Conservation (phyloP, 1,140 invertebrate species). For the Drusus annulatus region DNA sequence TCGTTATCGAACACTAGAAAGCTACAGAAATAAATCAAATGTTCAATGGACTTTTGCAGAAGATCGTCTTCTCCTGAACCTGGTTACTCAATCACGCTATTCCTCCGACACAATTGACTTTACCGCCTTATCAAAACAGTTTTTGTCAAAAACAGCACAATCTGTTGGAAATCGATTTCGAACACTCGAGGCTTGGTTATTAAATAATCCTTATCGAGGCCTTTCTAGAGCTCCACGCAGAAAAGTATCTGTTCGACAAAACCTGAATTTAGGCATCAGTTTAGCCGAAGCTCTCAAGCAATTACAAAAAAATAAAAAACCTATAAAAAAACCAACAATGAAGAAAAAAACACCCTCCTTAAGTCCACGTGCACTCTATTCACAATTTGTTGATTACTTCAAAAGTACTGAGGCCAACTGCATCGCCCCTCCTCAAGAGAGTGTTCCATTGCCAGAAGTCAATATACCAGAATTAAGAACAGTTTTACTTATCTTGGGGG, state of each 20-base stretch:
- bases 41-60: constrained; percentile 30
- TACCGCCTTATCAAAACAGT: constrained; percentile 12
- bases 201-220: not conserved
- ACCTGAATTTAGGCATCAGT: constrained; percentile 1
- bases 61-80: constrained; percentile 26
- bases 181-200: constrained; percentile 3
- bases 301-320: constrained; percentile 1
- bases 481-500: constrained; percentile 35
- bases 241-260: not conserved
- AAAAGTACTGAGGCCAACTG: constrained; percentile 7
- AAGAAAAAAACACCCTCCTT: constrained; percentile 8
- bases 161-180: constrained; percentile 15
- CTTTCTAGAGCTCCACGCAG: constrained; percentile 11
- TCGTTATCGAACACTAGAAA: constrained; percentile 1
- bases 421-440: not conserved
- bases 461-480: constrained; percentile 32
- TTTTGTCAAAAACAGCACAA: not conserved
- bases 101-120: constrained; percentile 20
- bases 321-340: not conserved
- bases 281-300: constrained; percentile 19
- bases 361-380: not conserved
- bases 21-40: not conserved
- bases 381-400: constrained; percentile 40
- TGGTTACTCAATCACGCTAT: constrained; percentile 6
- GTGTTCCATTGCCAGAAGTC: constrained; percentile 3